phyloP scores from a whole-genome alignment of 2,888 invertebrate genomes.

The Acrocyrtus sp. region DNA sequence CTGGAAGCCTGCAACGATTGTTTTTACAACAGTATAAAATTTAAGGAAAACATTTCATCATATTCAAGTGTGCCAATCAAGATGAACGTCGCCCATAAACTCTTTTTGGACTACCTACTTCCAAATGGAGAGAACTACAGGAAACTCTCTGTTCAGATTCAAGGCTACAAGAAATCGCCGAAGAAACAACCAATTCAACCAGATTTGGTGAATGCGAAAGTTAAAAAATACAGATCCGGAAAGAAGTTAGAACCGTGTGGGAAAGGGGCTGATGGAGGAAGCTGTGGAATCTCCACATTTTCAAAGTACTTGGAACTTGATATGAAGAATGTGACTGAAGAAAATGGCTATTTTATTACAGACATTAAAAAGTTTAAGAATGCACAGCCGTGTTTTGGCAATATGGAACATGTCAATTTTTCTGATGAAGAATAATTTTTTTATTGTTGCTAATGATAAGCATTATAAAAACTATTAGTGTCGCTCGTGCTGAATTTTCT shows the following conservation, averaged over 20 bases:
- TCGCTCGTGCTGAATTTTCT: too few relatives aligned
- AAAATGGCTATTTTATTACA: slow-evolving; percentile 43
- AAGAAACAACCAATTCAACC: not conserved
- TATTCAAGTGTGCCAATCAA: too few relatives aligned
- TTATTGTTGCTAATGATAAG: too few relatives aligned
- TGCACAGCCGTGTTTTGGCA: not conserved
- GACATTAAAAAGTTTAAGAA: slow-evolving; percentile 22
- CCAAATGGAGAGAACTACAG: slow-evolving; percentile 14
- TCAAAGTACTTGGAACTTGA: slow-evolving; percentile 11
- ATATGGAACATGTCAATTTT: too few relatives aligned
- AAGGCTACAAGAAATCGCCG: not conserved
- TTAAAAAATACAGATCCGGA: slow-evolving; percentile 13
- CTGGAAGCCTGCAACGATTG: not conserved
- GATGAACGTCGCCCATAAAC: not conserved
- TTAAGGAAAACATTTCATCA: slow-evolving; percentile 4
- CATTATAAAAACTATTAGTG: too few relatives aligned
- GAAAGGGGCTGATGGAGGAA: too few relatives aligned
- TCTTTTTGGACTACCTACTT: slow-evolving; percentile 1
- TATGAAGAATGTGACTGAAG: slow-evolving; percentile 4
- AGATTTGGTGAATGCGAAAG: not conserved
- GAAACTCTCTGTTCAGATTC: slow-evolving; percentile 30
- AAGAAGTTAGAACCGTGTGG: not conserved
- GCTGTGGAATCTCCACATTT: slow-evolving; percentile 8
- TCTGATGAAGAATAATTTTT: too few relatives aligned
- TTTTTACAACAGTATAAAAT: not conserved